These are phyloP conservation scores for Hofmannophila pseudospretella DNA, from an alignment of 2,888 invertebrate species.

Conservation along the genomic window DNA sequence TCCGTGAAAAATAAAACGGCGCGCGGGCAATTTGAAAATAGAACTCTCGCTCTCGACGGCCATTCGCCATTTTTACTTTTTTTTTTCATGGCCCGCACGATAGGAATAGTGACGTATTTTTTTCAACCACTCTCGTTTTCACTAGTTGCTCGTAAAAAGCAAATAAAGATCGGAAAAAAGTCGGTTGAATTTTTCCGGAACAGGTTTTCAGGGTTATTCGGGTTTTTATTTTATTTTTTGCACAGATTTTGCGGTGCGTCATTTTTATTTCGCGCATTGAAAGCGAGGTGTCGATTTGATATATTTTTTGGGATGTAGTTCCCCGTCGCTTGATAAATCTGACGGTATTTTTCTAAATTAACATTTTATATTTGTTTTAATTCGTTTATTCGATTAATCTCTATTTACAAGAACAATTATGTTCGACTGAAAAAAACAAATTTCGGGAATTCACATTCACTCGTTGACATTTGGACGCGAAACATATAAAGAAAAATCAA, in stretches of 20 bases:
- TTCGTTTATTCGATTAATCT: too few species aligned
- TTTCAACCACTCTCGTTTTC: slow-evolving; percentile 63
- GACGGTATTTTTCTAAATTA: too few species aligned
- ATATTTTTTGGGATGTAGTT: too few species aligned
- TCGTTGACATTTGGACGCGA: too few species aligned
- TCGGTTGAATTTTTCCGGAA: slow-evolving; percentile 53
- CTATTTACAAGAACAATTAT: too few species aligned
- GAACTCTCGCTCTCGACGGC: slow-evolving; percentile 62
- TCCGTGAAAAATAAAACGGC: slow-evolving; percentile 30
- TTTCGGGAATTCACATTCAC: too few species aligned
- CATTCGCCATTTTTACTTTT: slow-evolving; percentile 51
- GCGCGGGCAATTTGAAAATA: slow-evolving; percentile 64
- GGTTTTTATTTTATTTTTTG: slow-evolving; percentile 40
- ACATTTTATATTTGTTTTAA: too few species aligned
- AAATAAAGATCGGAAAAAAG: slow-evolving; percentile 70
- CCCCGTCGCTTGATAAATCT: too few species aligned
- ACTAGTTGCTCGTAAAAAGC: slow-evolving; percentile 65
- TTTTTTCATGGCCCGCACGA: slow-evolving; percentile 57
- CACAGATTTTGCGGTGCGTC: slow-evolving; percentile 22
- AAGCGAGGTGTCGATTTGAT: slow-evolving; percentile 9
- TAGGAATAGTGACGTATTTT: slow-evolving; percentile 74
- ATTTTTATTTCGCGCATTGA: slow-evolving; percentile 10
- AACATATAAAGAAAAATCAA: too few species aligned
- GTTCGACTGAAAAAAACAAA: too few species aligned
- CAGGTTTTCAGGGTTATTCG: slow-evolving; percentile 53